phyloP scores from a whole-genome alignment of 2,797 vertebrate genomes.

The Garrulus glandarius region DNA sequence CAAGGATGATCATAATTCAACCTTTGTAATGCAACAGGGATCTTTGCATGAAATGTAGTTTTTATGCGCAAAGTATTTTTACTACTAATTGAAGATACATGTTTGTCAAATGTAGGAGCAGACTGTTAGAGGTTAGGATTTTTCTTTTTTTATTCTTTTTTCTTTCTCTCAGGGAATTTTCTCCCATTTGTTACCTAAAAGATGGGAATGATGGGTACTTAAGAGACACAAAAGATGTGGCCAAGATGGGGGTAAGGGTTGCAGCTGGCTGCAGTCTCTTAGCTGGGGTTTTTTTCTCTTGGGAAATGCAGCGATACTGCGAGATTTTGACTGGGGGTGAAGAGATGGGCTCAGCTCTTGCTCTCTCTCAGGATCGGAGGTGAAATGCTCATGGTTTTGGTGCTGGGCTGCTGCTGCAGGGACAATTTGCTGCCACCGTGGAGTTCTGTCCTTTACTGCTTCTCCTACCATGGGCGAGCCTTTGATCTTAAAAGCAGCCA shows the following conservation, averaged over 20 bases:
- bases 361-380: fast-evolving
- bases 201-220: not conserved
- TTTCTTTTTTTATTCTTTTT: not conserved
- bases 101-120: not conserved
- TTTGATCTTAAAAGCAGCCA: not conserved
- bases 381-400: not conserved
- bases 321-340: not conserved
- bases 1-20: not conserved
- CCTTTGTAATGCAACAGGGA: not conserved
- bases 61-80: not conserved
- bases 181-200: not conserved
- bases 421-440: fast-evolving
- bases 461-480: not conserved
- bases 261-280: not conserved
- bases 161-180: not conserved
- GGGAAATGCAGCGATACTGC: not conserved
- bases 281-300: no score
- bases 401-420: fast-evolving
- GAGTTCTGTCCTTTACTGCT: not conserved
- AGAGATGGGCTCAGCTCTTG: not conserved
- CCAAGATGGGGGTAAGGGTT: not conserved
- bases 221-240: not conserved
- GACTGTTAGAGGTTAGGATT: not conserved
- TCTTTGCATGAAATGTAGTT: not conserved
- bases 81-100: not conserved